Base-by-base conservation (phyloP, 2,888 invertebrate genomes). In the Bhutanitis thaidina region DNA sequence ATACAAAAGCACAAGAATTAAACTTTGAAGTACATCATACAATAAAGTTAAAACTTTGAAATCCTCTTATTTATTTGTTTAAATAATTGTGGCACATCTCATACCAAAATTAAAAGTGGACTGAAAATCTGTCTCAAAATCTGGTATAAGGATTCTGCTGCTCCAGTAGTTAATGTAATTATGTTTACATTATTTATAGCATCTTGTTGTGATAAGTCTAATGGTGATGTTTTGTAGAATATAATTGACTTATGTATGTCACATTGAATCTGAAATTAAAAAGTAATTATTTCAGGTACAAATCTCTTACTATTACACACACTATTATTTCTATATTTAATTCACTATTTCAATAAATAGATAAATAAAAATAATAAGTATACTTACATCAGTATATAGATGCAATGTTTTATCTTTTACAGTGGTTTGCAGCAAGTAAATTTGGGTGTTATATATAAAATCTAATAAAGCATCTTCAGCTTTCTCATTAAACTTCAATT, bases 101-200 rank as follows among this genome's bases (percentile, higher is more conserved):
- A 15, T 65, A 90, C 90, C 57, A 67, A 60, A 43, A 75, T 69
- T 50, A 90, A 63, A 15, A 90, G 60, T 12, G 90, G 90, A 29
- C 77, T 77, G 56, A 85, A 90, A 9, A 90, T 74, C 67, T 88
- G 86, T 60, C 74, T 78, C 57, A 88, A 59, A 55, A 81, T 71
- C 54, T 84, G 79, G 63, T 90, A 90, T 55, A 90, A 66, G 2
- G 89, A 86, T 56, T 85, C 84, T 10, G 77, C 78, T 20, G 80
- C 77, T 62, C 74, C 80, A 44, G 68, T 67, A n/a, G 77, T 74
- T 13, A 89, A 51, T 25, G 86, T 85, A 13, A 86, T 61, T 36
- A 90, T 75, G 56, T 87, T 84, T 10, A 90, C 64, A 60, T 74
- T 65, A 20, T 74, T 73, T 3, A 77, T 49, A 43, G 71, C 63